Conservation (phyloP, 35 echinoderm and acorn worm species). For the Eucidaris tribuloides region DNA sequence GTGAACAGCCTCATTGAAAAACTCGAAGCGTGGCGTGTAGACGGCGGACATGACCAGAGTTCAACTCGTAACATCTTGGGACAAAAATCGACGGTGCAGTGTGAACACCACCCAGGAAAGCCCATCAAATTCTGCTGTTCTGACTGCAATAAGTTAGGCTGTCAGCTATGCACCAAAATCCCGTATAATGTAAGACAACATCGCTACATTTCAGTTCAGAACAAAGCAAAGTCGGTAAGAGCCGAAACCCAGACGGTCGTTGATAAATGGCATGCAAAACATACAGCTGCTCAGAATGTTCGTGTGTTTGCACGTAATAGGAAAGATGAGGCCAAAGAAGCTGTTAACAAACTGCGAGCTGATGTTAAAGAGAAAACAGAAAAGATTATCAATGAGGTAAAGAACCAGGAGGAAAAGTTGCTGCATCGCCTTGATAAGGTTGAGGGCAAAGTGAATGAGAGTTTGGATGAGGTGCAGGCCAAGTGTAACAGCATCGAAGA, state of each 20-base stretch:
- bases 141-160: not conserved
- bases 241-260: too few species aligned
- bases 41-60: too few species aligned
- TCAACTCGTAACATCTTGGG: too few species aligned
- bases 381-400: not conserved
- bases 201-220: too few species aligned
- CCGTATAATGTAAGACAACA: too few species aligned
- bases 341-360: not conserved
- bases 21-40: constrained; percentile 14
- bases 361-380: not conserved
- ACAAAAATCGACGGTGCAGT: too few species aligned
- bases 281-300: too few species aligned
- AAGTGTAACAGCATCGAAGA: not conserved
- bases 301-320: too few species aligned
- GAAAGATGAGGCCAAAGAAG: not conserved
- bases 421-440: not conserved
- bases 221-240: too few species aligned
- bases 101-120: not conserved
- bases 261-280: too few species aligned
- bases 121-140: not conserved
- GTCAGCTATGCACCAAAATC: not conserved
- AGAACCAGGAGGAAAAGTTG: not conserved
- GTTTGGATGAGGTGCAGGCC: not conserved
- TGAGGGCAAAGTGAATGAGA: not conserved
- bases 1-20: constrained; percentile 4